A percentile compares a stretch with the other conserved stretches of the same genome.
Conservation (phyloP, 2,888 invertebrate species). For the Lymantria monacha region DNA sequence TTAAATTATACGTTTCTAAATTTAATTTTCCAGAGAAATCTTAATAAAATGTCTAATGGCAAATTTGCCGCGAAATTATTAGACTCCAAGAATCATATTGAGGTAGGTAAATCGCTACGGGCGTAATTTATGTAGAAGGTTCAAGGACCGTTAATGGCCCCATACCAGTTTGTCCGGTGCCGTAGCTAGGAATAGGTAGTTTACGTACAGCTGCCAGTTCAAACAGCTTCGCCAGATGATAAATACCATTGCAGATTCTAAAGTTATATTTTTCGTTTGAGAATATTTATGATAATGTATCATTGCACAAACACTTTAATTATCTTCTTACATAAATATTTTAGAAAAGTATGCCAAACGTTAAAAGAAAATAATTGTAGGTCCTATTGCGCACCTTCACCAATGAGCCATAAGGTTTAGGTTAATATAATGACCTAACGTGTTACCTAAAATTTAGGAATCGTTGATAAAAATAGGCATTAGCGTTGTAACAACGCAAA, state of each 20-base stretch:
- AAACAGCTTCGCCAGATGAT: slow-evolving; percentile 16
- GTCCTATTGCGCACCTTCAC: too few relatives aligned
- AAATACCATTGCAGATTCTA: slow-evolving; percentile 12
- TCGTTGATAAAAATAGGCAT: too few relatives aligned
- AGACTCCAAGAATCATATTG: not conserved
- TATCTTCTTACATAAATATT: too few relatives aligned
- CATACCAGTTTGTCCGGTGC: slow-evolving; percentile 49
- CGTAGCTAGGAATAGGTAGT: slow-evolving; percentile 28
- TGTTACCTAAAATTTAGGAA: too few relatives aligned
- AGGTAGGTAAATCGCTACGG: slow-evolving; percentile 1
- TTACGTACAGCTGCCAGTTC: slow-evolving; percentile 22
- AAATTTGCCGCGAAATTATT: not conserved
- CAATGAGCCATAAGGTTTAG: too few relatives aligned
- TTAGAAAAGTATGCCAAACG: too few relatives aligned
- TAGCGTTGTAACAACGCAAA: too few relatives aligned
- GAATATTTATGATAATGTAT: too few relatives aligned
- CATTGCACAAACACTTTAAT: too few relatives aligned
- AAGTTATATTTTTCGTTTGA: slow-evolving; percentile 4
- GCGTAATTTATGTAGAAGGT: slow-evolving; percentile 26
- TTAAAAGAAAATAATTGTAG: too few relatives aligned
- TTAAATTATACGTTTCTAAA: too few relatives aligned
- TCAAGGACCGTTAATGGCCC: slow-evolving; percentile 49
- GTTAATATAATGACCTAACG: too few relatives aligned
- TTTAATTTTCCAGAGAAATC: not conserved
- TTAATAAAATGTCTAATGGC: not conserved